Evolutionary conservation across 2,797 vertebrate genomes (phyloP).

Genomic region (Buphagus erythrorhynchus): DNA sequence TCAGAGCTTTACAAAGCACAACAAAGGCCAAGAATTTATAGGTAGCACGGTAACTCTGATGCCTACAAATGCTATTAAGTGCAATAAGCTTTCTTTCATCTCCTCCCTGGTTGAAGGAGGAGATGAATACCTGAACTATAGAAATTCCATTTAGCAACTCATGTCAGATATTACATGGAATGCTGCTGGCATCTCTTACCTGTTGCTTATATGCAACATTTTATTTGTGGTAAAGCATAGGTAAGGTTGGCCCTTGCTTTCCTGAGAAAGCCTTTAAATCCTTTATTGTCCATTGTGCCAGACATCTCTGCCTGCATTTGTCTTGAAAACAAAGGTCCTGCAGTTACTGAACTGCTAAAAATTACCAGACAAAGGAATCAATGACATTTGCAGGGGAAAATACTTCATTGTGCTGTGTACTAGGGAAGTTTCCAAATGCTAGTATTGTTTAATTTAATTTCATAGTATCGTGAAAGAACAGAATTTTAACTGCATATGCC

Average conservation of each 20-base stretch:
- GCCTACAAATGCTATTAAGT: background rate
- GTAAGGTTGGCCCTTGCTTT: background rate
- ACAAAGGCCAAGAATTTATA: background rate
- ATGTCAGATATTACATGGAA: background rate
- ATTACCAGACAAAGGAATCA: background rate
- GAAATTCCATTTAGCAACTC: background rate
- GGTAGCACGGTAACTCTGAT: background rate
- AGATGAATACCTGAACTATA: background rate
- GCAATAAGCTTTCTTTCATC: background rate
- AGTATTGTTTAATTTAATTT: constrained; percentile 30
- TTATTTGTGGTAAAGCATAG: background rate
- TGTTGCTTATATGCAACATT: background rate
- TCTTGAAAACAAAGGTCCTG: background rate
- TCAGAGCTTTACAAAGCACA: background rate
- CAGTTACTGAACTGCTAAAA: background rate
- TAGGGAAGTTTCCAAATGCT: constrained; percentile 3
- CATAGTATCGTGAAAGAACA: background rate
- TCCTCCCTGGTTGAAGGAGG: background rate
- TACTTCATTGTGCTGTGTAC: background rate
- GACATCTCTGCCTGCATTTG: background rate
- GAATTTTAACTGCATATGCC: background rate
- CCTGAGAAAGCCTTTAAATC: background rate
- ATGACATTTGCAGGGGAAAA: background rate
- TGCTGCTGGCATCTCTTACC: background rate
- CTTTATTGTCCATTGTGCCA: background rate